Evolutionary conservation across 1,140 invertebrate species (phyloP).

Genomic region (Drosophila sulfurigaster): DNA sequence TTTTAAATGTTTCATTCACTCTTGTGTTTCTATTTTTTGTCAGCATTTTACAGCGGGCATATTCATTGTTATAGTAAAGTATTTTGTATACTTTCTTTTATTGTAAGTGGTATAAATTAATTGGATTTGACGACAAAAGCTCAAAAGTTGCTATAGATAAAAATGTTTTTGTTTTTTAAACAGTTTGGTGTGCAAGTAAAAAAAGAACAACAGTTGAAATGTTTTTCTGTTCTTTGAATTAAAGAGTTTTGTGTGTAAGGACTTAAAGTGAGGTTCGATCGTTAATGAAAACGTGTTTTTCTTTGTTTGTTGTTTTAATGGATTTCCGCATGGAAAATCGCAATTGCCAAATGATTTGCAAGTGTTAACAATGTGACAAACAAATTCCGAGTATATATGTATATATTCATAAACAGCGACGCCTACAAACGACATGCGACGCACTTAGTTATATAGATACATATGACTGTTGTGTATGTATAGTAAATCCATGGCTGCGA

Average conservation of each 20-base stretch:
- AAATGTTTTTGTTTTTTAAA: too few species aligned
- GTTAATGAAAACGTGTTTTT: constrained; percentile 2
- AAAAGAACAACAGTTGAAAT: too few species aligned
- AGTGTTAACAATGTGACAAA: constrained; percentile 71
- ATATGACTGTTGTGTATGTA: constrained; percentile 3
- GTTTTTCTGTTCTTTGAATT: too few species aligned
- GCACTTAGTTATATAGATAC: neutral
- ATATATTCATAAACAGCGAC: constrained; percentile 4
- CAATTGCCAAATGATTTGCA: constrained; percentile 56
- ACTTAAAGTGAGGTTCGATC: neutral
- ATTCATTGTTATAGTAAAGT: neutral
- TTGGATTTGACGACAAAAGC: too few species aligned
- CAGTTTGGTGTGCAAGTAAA: too few species aligned
- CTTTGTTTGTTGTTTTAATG: constrained; percentile 7
- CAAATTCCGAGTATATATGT: constrained; percentile 11
- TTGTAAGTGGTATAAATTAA: neutral
- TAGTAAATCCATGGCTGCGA: constrained; percentile 56
- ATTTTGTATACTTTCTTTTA: neutral
- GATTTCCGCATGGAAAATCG: constrained; percentile 37
- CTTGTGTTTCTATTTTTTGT: neutral
- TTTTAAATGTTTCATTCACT: constrained; percentile 58
- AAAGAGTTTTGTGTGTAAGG: too few species aligned
- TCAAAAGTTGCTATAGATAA: too few species aligned
- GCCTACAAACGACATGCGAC: too few species aligned
- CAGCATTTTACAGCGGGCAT: neutral